These are phyloP conservation scores for Panorpa germanica DNA, from an alignment of 2,888 invertebrate species.

Conservation along the genomic window DNA sequence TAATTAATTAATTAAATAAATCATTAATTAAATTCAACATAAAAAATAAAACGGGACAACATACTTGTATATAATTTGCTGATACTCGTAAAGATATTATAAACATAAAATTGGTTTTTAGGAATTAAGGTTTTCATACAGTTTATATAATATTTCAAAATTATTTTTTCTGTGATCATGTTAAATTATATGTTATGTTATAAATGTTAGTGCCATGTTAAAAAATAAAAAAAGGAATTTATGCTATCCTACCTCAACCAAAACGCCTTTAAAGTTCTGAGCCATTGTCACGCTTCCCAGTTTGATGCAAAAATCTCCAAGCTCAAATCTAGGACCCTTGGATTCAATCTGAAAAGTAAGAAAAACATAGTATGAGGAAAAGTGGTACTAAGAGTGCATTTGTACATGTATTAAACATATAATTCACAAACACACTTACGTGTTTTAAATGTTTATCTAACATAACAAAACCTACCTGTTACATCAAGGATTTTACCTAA, in stretches of 20 bases:
- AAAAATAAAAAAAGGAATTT: slow-evolving; percentile 2
- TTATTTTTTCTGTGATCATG: background rate
- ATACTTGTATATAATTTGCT: background rate
- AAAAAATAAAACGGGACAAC: background rate
- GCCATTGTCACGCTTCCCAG: slow-evolving; percentile 84
- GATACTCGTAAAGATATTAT: background rate
- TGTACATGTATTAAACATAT: background rate
- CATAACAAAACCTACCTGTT: no score
- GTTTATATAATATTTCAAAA: slow-evolving; percentile 1
- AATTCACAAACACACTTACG: background rate
- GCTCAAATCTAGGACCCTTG: slow-evolving; percentile 73
- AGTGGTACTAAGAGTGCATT: background rate
- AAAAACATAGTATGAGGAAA: background rate
- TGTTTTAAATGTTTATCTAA: no score
- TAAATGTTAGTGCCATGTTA: background rate
- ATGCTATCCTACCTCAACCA: slow-evolving; percentile 53
- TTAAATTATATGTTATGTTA: slow-evolving; percentile 9
- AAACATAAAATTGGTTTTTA: background rate
- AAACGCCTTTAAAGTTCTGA: slow-evolving; percentile 81
- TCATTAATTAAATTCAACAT: background rate
- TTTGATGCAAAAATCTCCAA: slow-evolving; percentile 85
- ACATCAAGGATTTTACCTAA: no score
- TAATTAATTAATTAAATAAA: no score
- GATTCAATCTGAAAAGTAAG: slow-evolving; percentile 47
- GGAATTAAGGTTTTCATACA: no score